These are phyloP conservation scores for Hydrotaea cyrtoneurina DNA, from an alignment of 2,888 invertebrate species.

Conservation along the genomic window DNA sequence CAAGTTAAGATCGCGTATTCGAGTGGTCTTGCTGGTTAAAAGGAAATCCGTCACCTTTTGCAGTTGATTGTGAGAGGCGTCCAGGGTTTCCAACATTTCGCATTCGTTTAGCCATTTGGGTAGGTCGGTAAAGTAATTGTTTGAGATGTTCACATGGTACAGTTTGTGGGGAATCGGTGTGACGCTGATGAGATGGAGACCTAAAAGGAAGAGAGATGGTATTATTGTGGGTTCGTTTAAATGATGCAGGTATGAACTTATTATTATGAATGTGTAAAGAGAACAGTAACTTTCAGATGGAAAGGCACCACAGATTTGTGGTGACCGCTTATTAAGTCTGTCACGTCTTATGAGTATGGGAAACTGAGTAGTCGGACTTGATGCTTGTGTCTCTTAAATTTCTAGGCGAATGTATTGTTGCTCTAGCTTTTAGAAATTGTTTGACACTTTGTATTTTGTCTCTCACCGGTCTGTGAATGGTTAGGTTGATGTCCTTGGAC, in stretches of 20 bases:
- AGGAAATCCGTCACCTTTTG: constrained; percentile 87
- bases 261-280: not conserved
- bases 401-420: too few relatives aligned
- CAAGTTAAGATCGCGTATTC: constrained; percentile 87
- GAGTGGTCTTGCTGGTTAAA: constrained; percentile 87
- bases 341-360: too few relatives aligned
- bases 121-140: constrained; percentile 87
- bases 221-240: too few relatives aligned
- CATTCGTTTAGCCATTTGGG: constrained; percentile 91
- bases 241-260: not conserved
- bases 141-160: constrained; percentile 89
- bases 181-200: constrained; percentile 86
- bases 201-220: constrained; percentile 81
- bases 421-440: too few relatives aligned
- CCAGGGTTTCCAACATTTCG: constrained; percentile 86
- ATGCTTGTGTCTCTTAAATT: too few relatives aligned
- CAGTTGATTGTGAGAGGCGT: constrained; percentile 88
- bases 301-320: too few relatives aligned
- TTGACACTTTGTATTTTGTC: too few relatives aligned
- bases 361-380: too few relatives aligned
- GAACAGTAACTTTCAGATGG: too few relatives aligned
- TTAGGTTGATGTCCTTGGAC: too few relatives aligned
- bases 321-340: too few relatives aligned
- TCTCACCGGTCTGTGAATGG: too few relatives aligned
- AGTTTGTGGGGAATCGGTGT: constrained; percentile 87